Percentiles rank a stretch among this genome's conserved stretches.
These are phyloP conservation scores for Malurus alboscapulatus DNA, from an alignment of 2,113 vertebrate species.

Conservation along the genomic window DNA sequence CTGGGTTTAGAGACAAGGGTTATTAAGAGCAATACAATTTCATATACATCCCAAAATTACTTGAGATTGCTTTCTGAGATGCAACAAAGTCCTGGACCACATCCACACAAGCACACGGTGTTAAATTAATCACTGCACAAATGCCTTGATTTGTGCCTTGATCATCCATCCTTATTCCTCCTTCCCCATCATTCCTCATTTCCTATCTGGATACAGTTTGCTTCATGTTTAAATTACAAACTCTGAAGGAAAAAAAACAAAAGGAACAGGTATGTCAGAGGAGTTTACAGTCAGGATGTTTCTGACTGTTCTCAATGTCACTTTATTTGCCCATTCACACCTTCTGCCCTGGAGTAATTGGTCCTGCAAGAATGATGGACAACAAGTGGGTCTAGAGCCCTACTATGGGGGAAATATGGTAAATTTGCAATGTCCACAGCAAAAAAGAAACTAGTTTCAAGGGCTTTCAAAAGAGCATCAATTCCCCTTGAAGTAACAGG, in stretches of 20 bases:
- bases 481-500: neutral
- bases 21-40: neutral
- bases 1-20: neutral
- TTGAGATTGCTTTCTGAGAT: neutral
- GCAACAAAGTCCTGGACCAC: neutral
- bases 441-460: neutral
- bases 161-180: neutral
- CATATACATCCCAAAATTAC: neutral
- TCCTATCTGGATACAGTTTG: neutral
- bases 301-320: neutral
- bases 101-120: neutral
- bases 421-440: neutral
- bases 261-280: neutral
- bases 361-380: neutral
- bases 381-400: neutral
- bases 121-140: neutral
- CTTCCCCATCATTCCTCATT: neutral
- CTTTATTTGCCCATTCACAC: neutral
- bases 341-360: rapidly evolving
- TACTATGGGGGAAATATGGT: rapidly evolving
- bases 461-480: neutral
- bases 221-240: neutral
- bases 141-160: neutral
- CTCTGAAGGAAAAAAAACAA: neutral
- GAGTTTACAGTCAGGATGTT: neutral